These are phyloP conservation scores for Tenthredo scrophulariae DNA, from an alignment of 2,888 invertebrate species.

Conservation along the genomic window DNA sequence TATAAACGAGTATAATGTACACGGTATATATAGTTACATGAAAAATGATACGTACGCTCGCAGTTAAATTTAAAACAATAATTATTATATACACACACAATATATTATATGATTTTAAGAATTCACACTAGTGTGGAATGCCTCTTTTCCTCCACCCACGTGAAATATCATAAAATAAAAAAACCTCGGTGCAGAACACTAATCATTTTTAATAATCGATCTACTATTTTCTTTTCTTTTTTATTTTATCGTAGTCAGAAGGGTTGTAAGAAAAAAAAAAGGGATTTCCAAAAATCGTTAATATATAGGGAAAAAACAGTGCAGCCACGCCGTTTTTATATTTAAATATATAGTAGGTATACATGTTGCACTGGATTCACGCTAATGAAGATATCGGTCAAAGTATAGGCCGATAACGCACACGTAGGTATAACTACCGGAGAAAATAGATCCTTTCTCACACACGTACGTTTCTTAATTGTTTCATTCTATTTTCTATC, in stretches of 20 bases:
- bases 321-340: too few relatives aligned
- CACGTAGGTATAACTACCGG: background rate
- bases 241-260: background rate
- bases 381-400: background rate
- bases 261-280: background rate
- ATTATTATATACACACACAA: background rate
- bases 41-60: background rate
- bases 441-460: background rate
- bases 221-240: background rate
- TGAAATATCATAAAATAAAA: too few relatives aligned
- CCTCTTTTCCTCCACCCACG: too few relatives aligned
- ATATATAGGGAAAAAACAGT: too few relatives aligned
- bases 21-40: background rate
- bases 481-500: background rate
- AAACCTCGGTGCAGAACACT: too few relatives aligned
- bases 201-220: too few relatives aligned
- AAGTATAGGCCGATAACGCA: background rate
- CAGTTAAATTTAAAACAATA: background rate
- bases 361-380: too few relatives aligned
- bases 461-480: background rate
- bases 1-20: constrained; percentile 14
- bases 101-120: too few relatives aligned
- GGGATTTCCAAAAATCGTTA: too few relatives aligned
- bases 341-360: background rate
- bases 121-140: too few relatives aligned